Evolutionary conservation across 2,113 vertebrate genomes (phyloP), one percentile per base, ranked within the genome.

Genomic region (Heterotis niloticus): DNA sequence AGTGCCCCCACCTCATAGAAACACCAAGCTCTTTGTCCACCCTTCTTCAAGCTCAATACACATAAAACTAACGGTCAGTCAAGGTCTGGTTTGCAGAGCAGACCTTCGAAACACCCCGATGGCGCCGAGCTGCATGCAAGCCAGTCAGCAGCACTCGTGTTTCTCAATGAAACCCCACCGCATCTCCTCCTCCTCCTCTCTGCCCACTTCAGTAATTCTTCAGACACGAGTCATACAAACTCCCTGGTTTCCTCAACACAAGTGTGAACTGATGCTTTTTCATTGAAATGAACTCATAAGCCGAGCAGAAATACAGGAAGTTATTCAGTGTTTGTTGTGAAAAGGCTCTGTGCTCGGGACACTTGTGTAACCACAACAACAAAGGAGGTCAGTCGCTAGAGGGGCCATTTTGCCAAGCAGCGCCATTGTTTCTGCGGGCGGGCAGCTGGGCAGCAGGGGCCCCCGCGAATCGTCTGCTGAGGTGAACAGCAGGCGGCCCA

Each of bases 1-100:
- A 14, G 14, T 52, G 23, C 26, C 65, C 16, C 29, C 52, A 29
- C 76, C 16, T 20, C 24, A 29, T 16, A 77, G 34, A 77, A 66
- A 66, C 75, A 77, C 75, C 75, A 77, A 77, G 62, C 17, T 23
- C 64, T 77, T 77, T 66, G n/a, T 66, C 64, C 24, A 7, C 51
- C 5, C 20, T 62, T 77, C 65, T 51, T 51, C 51, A 65, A 62
- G 76, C 64, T 56, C 3, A 18, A 65, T 57, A 26, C n/a, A 5
- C 44, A 34, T 5, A 18, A 12, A 57, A 57, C 56, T 14, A 67
- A 29, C 1, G 54, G 59, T 52, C 20, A 77, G 54, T 18, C 12
- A 64, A n/a, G 5, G 20, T 11, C 51, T 5, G 10, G 23, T 51
- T 14, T 10, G 44, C 10, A 66, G 13, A 77, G 64, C 62, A 67